A percentile compares a stretch with the other conserved stretches of the same genome.
Conservation (phyloP, 2,888 invertebrate species). For the Bombylius discolor region DNA sequence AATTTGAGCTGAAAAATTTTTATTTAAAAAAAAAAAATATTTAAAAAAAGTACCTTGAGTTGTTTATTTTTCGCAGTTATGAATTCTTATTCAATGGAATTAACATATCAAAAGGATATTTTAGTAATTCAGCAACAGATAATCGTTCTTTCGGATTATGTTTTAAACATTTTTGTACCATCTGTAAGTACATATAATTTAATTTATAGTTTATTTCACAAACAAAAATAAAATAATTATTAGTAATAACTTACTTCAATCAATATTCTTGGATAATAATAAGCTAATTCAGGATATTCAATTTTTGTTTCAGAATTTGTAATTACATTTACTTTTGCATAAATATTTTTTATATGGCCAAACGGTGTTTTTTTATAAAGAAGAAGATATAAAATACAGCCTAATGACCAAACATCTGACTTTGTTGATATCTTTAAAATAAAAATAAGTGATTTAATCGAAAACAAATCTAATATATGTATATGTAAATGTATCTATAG, state of each 20-base stretch:
- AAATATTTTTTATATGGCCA: conserved; percentile 58
- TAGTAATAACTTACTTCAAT: conserved; percentile 24
- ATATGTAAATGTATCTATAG: background rate
- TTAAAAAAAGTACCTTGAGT: too few species aligned
- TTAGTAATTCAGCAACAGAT: conserved; percentile 31
- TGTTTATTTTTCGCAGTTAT: background rate
- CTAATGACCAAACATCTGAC: conserved; percentile 95
- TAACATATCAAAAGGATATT: conserved; percentile 35
- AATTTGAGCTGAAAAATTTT: too few species aligned
- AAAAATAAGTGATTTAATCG: background rate
- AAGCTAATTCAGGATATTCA: conserved; percentile 50
- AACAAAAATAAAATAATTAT: background rate
- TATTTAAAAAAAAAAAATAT: too few species aligned
- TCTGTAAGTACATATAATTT: conserved; percentile 17
- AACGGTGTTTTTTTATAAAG: conserved; percentile 87
- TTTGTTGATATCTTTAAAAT: conserved; percentile 65
- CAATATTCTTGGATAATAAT: conserved; percentile 38
- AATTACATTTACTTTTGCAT: conserved; percentile 66
- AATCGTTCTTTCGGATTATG: conserved; percentile 32
- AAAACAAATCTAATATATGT: background rate
- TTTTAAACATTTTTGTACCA: conserved; percentile 31
- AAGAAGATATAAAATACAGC: conserved; percentile 89
- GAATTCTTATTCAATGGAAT: conserved; percentile 22
- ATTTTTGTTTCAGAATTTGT: conserved; percentile 60
- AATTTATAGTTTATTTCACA: background rate